A percentile compares a stretch with the other conserved stretches of the same genome.
These are phyloP conservation scores for Lochmaea crataegi DNA, from an alignment of 2,888 invertebrate species.

Conservation along the genomic window DNA sequence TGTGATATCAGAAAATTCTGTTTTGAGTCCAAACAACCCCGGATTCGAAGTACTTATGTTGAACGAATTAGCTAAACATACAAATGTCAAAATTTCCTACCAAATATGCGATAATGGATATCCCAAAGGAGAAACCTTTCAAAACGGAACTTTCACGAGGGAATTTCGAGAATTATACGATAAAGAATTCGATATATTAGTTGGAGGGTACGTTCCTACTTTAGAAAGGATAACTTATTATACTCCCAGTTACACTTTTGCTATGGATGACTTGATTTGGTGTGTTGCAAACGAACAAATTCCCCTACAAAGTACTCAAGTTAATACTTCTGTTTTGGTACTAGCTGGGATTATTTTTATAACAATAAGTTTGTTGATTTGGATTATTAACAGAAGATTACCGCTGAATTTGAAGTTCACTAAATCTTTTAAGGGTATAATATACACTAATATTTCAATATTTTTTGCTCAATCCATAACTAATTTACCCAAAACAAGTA, in stretches of 20 bases:
- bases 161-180: background rate
- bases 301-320: background rate
- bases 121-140: background rate
- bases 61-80: background rate
- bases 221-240: background rate
- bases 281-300: constrained; percentile 2
- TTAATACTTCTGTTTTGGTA: background rate
- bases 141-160: background rate
- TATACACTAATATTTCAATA: background rate
- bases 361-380: constrained; percentile 3
- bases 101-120: background rate
- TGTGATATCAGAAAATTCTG: background rate
- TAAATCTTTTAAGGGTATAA: background rate
- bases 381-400: background rate
- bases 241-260: background rate
- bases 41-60: constrained; percentile 4
- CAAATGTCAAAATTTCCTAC: background rate
- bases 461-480: background rate
- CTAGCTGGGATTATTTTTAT: background rate
- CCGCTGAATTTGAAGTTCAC: background rate
- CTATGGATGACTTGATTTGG: background rate
- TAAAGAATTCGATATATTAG: background rate
- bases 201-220: background rate
- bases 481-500: background rate
- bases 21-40: background rate